These are phyloP conservation scores for Eledona agricola DNA, from an alignment of 2,888 invertebrate species.

Conservation along the genomic window DNA sequence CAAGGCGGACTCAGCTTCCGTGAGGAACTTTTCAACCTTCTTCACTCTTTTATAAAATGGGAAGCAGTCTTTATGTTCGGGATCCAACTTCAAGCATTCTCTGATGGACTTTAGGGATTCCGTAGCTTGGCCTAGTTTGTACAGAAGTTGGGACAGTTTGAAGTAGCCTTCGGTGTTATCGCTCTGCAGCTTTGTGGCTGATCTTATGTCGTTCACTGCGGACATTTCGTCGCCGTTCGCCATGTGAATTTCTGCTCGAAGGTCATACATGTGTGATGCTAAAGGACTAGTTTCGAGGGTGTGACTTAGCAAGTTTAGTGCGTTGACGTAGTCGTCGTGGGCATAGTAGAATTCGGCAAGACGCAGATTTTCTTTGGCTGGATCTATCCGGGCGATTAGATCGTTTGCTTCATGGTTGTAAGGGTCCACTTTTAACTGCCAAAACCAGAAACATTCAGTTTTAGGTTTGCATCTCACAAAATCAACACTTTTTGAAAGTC, in stretches of 20 bases:
- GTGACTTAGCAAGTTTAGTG: conserved; percentile 72
- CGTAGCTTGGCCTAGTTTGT: conserved; percentile 90
- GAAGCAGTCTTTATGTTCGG: conserved; percentile 96
- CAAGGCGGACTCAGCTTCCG: conserved; percentile 71
- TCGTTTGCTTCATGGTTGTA: conserved; percentile 79
- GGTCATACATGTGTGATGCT: conserved; percentile 83
- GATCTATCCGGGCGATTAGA: conserved; percentile 72
- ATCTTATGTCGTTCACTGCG: conserved; percentile 90
- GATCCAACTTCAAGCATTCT: conserved; percentile 96
- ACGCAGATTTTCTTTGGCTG: conserved; percentile 71
- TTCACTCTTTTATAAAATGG: conserved; percentile 95
- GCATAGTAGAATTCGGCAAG: conserved; percentile 71
- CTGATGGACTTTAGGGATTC: conserved; percentile 93
- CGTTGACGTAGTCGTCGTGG: conserved; percentile 66
- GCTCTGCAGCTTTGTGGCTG: conserved; percentile 87
- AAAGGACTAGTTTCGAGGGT: conserved; percentile 88
- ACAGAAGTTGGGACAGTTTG: conserved; percentile 85
- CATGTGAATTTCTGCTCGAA: conserved; percentile 87
- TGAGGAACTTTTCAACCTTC: conserved; percentile 84
- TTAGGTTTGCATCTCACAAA: no score
- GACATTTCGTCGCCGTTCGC: conserved; percentile 79
- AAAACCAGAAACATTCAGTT: conserved; percentile 3
- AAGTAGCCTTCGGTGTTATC: conserved; percentile 91
- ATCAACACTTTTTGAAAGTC: no score
- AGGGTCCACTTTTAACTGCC: conserved; percentile 74